Evolutionary conservation across 35 echinoderm and acorn worm genomes (phyloP), one percentile per base, ranked within the genome.

Genomic region (Stichopus chloronotus): DNA sequence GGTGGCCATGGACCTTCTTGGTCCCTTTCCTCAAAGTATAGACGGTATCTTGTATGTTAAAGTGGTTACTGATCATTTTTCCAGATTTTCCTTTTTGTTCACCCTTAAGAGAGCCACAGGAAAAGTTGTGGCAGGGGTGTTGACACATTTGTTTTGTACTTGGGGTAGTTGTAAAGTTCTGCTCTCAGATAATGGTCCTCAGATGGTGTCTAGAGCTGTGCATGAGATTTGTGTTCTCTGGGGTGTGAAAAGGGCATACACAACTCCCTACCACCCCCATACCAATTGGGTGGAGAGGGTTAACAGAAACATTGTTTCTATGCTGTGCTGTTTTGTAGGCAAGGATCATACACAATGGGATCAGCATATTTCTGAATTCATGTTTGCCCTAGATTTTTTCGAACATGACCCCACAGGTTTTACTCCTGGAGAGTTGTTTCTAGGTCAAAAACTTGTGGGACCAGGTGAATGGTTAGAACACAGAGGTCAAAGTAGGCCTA

Each of bases 1-100:
- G 55, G 52, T 88, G 57, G 86, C 86, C 9, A 88, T 88, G 86
- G 86, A 88, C 61, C 57, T 88, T 4, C 16, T 88, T 25, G 86
- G 86, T 23, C 86, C 86, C 2, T 88, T 88, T 52, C 86, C 86
- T 88, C 4, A 88, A 61, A 88, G 86, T 23, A 60, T 4, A 22
- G 86, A 61, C 19, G 86, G 86, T 5, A 88, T 20, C 14, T 69
- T 88, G 57, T 88, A 60, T 63, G 55, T 88, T 88, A 52, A 63
- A 9, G 86, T 88, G 4, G 11, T 88, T 8, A 88, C 86, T 24
- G 61, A 88, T 56, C 57, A 88, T 63, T 87, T 87, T 63, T 87
- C 85, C 12, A 59, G 24, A 88, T 88, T 88, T 8, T 14, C 5
- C 23, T 43, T 83, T 43, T 8, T 88, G 9, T 63, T 25, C 8